Percentiles rank a stretch among this genome's conserved stretches.
Conservation (phyloP, 2,888 invertebrate genomes). For the Nebria salina region DNA sequence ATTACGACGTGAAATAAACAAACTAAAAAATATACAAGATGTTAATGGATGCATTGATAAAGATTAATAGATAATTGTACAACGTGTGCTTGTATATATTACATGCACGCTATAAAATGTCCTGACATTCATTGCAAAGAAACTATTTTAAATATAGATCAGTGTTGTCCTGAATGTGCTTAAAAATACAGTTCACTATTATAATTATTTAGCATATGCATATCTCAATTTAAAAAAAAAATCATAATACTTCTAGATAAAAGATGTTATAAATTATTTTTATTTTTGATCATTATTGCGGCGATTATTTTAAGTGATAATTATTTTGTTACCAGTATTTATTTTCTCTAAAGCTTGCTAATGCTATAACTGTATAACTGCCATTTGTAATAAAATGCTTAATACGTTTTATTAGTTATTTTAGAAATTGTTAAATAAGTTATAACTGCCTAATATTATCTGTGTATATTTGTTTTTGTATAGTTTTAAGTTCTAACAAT, state of each 20-base stretch:
- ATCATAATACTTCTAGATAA: not conserved
- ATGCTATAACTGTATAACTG: conserved; percentile 40
- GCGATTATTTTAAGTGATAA: conserved; percentile 38
- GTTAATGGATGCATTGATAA: conserved; percentile 61
- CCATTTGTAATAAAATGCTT: conserved; percentile 46
- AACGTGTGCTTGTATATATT: conserved; percentile 64
- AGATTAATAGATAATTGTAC: conserved; percentile 63
- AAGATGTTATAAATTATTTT: conserved; percentile 24
- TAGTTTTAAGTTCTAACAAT: not conserved
- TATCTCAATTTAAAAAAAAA: conserved; percentile 13
- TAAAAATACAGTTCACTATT: conserved; percentile 34
- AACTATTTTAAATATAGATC: conserved; percentile 59
- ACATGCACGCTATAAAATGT: conserved; percentile 63
- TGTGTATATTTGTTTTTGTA: conserved; percentile 11
- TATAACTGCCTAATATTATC: not conserved
- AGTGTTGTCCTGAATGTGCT: conserved; percentile 63
- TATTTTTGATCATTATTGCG: conserved; percentile 33
- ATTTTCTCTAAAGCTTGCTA: conserved; percentile 45
- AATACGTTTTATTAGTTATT: conserved; percentile 4
- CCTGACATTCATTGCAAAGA: conserved; percentile 59
- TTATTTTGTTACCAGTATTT: conserved; percentile 48
- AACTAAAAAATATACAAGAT: conserved; percentile 58
- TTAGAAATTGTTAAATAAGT: conserved; percentile 14
- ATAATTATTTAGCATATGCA: conserved; percentile 26
- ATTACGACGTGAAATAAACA: conserved; percentile 64